Base-by-base conservation (phyloP, 2,888 invertebrate genomes). In the Parnassius glacialis region DNA sequence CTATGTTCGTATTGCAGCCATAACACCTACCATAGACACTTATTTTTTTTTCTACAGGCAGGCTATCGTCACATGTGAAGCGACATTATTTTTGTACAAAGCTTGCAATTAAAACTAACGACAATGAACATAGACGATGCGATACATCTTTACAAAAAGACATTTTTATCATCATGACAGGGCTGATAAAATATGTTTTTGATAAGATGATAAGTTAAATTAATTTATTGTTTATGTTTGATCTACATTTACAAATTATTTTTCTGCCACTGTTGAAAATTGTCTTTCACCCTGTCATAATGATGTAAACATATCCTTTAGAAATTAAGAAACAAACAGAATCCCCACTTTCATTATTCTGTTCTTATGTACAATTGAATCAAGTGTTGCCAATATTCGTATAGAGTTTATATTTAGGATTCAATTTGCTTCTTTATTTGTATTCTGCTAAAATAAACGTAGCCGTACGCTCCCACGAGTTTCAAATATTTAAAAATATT, bases 301-400 rank as follows among this genome's bases (percentile, higher is more conserved):
- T 52, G 42, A 51, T 20, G 57, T 48, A 41, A 34, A 43, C 41
- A 62, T 42, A 55, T 50, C 45, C 43, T 58, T 51, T 59, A 43
- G 9, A 53, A 16, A 52, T 43, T 55, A 48, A 63, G 59, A 63
- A 63, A 48, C 20, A 52, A 63, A 63, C 45, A 63, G 59, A 59
- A 59, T 52, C 56, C 55, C 59, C 11, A 10, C 12, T 16, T 44
- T 20, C 34, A 64, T 64, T 74, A 72, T 71, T 72, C 73, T 70
- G 13, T n/a, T 48, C n/a, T 48, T 84, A 85, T 84, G 78, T 85
- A 85, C 85, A 85, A 78, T 57, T 34, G 83, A 80, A 74, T 73
- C 74, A 75, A 72, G 70, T 75, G 77, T 79, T 76, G 78, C 77
- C 78, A 78, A 75, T 75, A 68, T 73, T 74, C 67, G 71, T 73